Conservation (phyloP, 2,113 vertebrate species). For the Cervus canadensis region DNA sequence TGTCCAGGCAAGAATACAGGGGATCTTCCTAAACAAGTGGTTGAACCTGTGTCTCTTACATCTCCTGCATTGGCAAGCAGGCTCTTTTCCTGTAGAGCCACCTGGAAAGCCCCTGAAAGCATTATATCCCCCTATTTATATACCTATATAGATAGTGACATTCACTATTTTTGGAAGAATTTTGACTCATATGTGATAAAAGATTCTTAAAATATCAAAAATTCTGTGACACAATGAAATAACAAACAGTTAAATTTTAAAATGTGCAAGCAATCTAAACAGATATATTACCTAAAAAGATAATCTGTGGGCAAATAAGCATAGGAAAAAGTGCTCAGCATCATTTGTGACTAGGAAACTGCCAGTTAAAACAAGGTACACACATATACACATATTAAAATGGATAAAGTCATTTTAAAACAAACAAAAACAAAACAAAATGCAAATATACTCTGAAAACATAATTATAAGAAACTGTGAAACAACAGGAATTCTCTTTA, state of each 20-base stretch:
- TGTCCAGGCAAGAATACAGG: not conserved
- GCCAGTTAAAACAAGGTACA: not conserved
- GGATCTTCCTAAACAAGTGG: not conserved
- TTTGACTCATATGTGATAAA: not conserved
- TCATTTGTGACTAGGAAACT: not conserved
- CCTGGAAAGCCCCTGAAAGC: not conserved
- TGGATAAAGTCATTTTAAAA: not conserved
- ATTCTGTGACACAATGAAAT: not conserved
- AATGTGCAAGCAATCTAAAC: not conserved
- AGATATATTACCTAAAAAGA: not conserved
- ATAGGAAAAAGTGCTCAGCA: not conserved
- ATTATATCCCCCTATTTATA: not conserved
- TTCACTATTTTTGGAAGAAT: not conserved
- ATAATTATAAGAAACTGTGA: not conserved
- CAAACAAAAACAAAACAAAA: not conserved
- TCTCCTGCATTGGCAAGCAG: not conserved
- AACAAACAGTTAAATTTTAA: not conserved
- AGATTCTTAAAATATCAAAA: not conserved
- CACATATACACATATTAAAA: not conserved
- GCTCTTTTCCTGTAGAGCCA: not conserved
- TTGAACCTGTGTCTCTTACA: not conserved
- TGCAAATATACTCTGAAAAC: not conserved
- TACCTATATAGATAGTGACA: not conserved
- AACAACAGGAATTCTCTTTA: not conserved
- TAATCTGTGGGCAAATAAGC: not conserved